Conservation (phyloP, 2,113 vertebrate species). For the Spheniscus mendiculus region DNA sequence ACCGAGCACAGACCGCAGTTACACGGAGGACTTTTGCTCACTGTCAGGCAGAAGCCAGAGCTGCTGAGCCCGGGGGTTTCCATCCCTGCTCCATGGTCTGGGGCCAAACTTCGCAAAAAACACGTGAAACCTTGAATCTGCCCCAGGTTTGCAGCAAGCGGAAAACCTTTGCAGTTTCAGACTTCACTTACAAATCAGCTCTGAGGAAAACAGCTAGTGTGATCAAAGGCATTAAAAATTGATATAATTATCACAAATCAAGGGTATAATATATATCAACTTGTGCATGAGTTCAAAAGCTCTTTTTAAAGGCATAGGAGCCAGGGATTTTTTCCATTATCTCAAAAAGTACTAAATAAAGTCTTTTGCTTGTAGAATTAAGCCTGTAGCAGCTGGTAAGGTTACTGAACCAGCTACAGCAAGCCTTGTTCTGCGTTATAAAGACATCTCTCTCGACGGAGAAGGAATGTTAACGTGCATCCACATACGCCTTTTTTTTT, state of each 20-base stretch:
- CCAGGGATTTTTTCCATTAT: not conserved
- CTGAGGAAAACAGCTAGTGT: not conserved
- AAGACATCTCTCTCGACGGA: not conserved
- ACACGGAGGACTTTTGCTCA: accelerated
- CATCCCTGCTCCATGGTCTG: not conserved
- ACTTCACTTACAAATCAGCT: not conserved
- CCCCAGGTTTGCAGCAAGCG: not conserved
- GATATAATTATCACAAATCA: slow-evolving; percentile 26
- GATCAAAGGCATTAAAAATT: slow-evolving; percentile 4
- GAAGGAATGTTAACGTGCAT: not conserved
- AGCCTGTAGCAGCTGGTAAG: slow-evolving; percentile 11
- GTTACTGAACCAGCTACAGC: slow-evolving; percentile 36
- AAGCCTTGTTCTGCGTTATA: not conserved
- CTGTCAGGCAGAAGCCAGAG: not conserved
- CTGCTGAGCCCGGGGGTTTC: not conserved
- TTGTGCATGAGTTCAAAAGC: not conserved
- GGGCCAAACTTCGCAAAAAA: not conserved
- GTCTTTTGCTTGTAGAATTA: slow-evolving; percentile 6
- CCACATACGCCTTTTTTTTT: not conserved
- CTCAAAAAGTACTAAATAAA: slow-evolving; percentile 11
- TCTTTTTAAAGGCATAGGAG: not conserved
- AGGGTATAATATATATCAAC: not conserved
- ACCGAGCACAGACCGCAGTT: not conserved
- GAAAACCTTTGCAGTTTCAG: not conserved
- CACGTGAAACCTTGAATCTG: not conserved